Conservation (phyloP, 1,140 invertebrate genomes). For the Marisa cornuarietis region DNA sequence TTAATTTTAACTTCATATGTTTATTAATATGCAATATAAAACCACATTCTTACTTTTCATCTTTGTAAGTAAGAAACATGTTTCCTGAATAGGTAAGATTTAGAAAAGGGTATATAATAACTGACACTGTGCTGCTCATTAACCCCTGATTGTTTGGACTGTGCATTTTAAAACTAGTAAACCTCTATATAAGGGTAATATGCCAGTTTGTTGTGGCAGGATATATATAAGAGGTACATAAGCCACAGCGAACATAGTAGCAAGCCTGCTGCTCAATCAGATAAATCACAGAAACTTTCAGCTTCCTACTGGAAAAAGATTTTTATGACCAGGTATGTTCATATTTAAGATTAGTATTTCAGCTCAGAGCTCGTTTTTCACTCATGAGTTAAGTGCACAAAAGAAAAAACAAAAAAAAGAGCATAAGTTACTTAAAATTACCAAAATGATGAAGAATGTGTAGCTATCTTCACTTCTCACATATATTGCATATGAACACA, state of each 20-base stretch:
- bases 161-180: not conserved
- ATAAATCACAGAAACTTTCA: constrained; percentile 4
- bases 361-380: not conserved
- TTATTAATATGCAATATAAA: no score
- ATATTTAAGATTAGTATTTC: not conserved
- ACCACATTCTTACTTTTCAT: no score
- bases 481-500: not conserved
- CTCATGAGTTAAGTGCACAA: no score
- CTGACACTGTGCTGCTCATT: no score
- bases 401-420: not conserved
- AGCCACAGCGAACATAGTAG: not conserved
- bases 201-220: constrained; percentile 30
- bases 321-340: constrained; percentile 31
- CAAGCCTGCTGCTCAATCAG: not conserved
- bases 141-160: no score
- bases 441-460: no score
- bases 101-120: no score
- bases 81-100: no score
- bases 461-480: not conserved
- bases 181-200: not conserved
- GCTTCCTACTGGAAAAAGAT: constrained; percentile 24
- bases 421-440: not conserved
- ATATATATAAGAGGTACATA: constrained; percentile 24
- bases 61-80: no score
- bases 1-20: not conserved